These are phyloP conservation scores for Heliothis subflexa DNA, from an alignment of 1,140 invertebrate species.

Conservation along the genomic window DNA sequence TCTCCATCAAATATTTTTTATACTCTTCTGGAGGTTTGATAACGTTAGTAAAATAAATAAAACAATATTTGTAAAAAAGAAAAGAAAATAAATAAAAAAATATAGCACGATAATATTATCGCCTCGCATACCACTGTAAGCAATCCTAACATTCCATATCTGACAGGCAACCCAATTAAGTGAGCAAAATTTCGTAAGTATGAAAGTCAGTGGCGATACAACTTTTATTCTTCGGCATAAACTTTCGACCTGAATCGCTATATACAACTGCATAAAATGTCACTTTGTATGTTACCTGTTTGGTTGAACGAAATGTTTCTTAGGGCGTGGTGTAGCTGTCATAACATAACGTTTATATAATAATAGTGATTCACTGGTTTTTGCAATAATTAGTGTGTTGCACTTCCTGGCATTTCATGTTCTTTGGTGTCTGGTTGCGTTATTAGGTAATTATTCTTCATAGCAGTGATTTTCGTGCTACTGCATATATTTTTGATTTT, in stretches of 20 bases:
- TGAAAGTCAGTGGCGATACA: conserved; percentile 58
- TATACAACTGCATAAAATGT: conserved; percentile 14
- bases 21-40: too few relatives aligned
- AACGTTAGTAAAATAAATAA: too few relatives aligned
- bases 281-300: conserved; percentile 6
- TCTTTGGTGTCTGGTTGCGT: background rate
- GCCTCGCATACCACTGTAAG: conserved; percentile 11
- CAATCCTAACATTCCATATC: conserved; percentile 42
- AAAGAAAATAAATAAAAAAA: background rate
- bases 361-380: conserved; percentile 18
- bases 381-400: conserved; percentile 1
- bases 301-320: background rate
- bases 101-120: conserved; percentile 39
- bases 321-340: conserved; percentile 3
- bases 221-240: conserved; percentile 61
- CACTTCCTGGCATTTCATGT: conserved; percentile 33
- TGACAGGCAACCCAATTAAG: conserved; percentile 60
- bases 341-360: conserved; percentile 29
- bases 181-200: conserved; percentile 61
- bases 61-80: too few relatives aligned
- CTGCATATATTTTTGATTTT: too few relatives aligned
- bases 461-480: background rate
- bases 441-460: background rate
- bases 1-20: too few relatives aligned
- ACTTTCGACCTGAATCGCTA: conserved; percentile 48